Evolutionary conservation across 2,888 invertebrate genomes (phyloP).

Genomic region (Cheilosia soror): DNA sequence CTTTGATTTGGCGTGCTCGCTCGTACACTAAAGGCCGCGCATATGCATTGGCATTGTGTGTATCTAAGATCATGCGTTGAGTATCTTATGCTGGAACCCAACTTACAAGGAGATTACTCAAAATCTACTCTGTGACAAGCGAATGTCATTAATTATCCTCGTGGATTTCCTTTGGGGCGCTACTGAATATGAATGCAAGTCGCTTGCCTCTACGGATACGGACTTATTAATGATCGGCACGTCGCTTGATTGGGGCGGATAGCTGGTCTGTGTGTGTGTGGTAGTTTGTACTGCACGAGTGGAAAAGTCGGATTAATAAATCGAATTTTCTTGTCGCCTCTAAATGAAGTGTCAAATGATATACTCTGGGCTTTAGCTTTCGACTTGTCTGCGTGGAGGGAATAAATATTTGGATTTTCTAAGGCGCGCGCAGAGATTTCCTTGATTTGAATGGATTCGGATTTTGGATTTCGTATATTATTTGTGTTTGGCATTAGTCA

Average conservation of each 20-base stretch:
- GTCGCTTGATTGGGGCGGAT: conserved; percentile 73
- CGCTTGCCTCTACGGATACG: conserved; percentile 20
- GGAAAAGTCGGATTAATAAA: conserved; percentile 68
- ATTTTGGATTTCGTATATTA: neutral
- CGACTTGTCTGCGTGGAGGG: conserved; percentile 44
- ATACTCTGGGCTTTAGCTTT: conserved; percentile 53
- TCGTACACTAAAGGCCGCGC: conserved; percentile 38
- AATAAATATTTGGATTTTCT: conserved; percentile 73
- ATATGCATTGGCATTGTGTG: conserved; percentile 34
- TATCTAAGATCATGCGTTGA: conserved; percentile 73
- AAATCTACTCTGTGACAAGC: conserved; percentile 71
- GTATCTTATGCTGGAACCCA: conserved; percentile 52
- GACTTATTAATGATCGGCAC: conserved; percentile 75
- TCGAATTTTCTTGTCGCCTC: conserved; percentile 76
- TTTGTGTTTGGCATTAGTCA: conserved; percentile 55
- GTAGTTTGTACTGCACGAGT: conserved; percentile 5
- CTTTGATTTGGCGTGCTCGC: conserved; percentile 72
- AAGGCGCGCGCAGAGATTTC: conserved; percentile 45
- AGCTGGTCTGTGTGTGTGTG: conserved; percentile 7
- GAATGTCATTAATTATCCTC: conserved; percentile 75
- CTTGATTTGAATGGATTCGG: conserved; percentile 55
- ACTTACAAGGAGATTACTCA: conserved; percentile 69
- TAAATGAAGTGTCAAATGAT: conserved; percentile 83
- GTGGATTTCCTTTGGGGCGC: conserved; percentile 73
- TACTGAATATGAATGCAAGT: conserved; percentile 73